Evolutionary conservation across 1,140 invertebrate genomes (phyloP), one percentile per base, ranked within the genome.

Genomic region (Solenopsis invicta): DNA sequence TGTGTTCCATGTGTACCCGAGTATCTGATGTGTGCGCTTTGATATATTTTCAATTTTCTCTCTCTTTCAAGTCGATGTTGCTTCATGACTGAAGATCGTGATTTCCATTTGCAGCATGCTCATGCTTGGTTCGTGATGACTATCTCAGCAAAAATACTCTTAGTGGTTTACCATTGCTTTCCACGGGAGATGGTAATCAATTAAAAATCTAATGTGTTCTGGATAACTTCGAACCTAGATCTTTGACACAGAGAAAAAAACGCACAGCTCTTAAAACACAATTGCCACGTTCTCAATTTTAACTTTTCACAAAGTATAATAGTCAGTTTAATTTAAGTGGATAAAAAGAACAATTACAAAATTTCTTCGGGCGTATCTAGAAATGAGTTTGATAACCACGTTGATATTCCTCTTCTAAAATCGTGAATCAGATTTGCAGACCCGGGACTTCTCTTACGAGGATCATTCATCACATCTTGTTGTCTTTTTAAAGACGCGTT

Each of bases 401-500:
- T 37, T 52, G 45, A 80, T 52, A 61, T 48, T 37, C 59, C 13
- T 13, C 45, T 21, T 59, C 9, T 59, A 48, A 74, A 48, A 34
- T 48, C 34, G 16, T 21, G 67, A 69, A 41, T 71, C 77, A 24
- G 24, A 41, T 59, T 74, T 41, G 80, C 67, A 41, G 50, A 34
- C 54, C 48, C 18, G 69, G 13, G 52, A 50, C 18, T 24, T 80
- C 34, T 16, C 24, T 66, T 48, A 18, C 24, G 54, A 41, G 69
- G 85, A 92, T 93, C 94, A 95, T 95, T 95, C 94, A 94, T 95
- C 94, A 95, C 92, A 89, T 91, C 91, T 90, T 89, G 91, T 91
- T 92, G 92, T 89, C 90, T 91, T 93, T 92, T 93, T 88, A 89
- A 85, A 93, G 90, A 92, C 89, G 87, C 85, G 89, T 88, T 91